Conservation (phyloP, 2,888 invertebrate species). For the Patella pellucida region DNA sequence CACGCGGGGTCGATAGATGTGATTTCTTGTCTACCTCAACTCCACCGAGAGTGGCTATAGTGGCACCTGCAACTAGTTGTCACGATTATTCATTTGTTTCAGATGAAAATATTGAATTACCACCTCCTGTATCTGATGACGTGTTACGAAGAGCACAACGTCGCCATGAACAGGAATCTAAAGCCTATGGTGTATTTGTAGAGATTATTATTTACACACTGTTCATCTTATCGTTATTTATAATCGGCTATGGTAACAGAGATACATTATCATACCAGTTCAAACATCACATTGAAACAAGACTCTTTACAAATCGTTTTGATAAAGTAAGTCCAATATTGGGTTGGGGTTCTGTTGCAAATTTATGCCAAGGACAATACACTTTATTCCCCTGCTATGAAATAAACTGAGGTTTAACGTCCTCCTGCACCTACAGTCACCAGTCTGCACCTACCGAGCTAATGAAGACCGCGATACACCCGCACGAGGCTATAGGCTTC, state of each 20-base stretch:
- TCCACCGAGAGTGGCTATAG: too few relatives aligned
- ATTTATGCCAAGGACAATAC: too few relatives aligned
- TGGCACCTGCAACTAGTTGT: too few relatives aligned
- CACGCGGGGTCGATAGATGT: too few relatives aligned
- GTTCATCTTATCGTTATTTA: constrained; percentile 49
- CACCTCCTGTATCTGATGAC: constrained; percentile 25
- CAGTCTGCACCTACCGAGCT: too few relatives aligned
- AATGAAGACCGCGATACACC: too few relatives aligned
- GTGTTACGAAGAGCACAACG: constrained; percentile 24
- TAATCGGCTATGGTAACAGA: constrained; percentile 50
- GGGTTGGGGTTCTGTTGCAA: too few relatives aligned
- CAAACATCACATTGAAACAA: constrained; percentile 37
- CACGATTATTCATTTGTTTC: background rate
- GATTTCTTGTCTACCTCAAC: too few relatives aligned
- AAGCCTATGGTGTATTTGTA: constrained; percentile 32
- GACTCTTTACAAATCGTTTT: constrained; percentile 34
- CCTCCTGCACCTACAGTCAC: too few relatives aligned
- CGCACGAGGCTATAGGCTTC: too few relatives aligned
- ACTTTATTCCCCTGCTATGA: too few relatives aligned
- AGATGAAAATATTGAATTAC: constrained; percentile 21
- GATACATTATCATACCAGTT: constrained; percentile 45
- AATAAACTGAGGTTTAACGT: too few relatives aligned
- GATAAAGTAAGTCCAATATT: background rate
- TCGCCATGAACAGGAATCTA: constrained; percentile 26
- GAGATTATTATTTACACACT: constrained; percentile 38